Percentiles rank a stretch among this genome's conserved stretches.
These are phyloP conservation scores for Delia radicum DNA, from an alignment of 1,140 invertebrate genomes.

Conservation along the genomic window DNA sequence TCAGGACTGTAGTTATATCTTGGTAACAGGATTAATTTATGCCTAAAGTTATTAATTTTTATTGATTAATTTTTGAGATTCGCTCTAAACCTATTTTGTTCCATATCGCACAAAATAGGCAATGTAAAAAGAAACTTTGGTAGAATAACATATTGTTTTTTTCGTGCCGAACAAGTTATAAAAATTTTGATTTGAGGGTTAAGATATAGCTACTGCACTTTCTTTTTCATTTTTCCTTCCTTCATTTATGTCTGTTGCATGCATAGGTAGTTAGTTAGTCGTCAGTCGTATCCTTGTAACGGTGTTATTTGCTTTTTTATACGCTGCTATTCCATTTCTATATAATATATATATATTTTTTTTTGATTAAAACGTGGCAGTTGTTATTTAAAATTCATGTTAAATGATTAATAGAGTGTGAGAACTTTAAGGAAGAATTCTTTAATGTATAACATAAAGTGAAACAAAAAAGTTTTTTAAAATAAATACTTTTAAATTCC, in stretches of 20 bases:
- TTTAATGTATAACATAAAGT: background rate
- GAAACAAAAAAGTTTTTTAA: background rate
- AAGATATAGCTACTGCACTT: too few relatives aligned
- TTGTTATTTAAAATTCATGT: background rate
- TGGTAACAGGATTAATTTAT: too few relatives aligned
- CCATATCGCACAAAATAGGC: too few relatives aligned
- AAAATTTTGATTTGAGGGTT: too few relatives aligned
- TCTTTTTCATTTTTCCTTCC: background rate
- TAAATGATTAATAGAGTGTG: slow-evolving; percentile 1
- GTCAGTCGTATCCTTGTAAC: slow-evolving; percentile 1
- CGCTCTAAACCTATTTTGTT: too few relatives aligned
- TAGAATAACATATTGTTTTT: too few relatives aligned
- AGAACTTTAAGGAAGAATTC: background rate
- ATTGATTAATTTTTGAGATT: too few relatives aligned
- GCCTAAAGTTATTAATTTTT: too few relatives aligned
- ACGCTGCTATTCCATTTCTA: too few relatives aligned
- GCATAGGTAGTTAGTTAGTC: background rate
- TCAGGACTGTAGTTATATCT: too few relatives aligned
- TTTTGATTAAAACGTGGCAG: background rate
- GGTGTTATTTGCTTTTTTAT: background rate
- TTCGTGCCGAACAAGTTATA: too few relatives aligned
- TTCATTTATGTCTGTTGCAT: background rate
- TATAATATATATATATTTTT: background rate
- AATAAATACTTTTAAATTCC: background rate
- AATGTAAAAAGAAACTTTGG: too few relatives aligned